Evolutionary conservation across 2,888 invertebrate species (phyloP), one percentile per base, ranked within the genome.

Genomic region (Dryocosmus kuriphilus): DNA sequence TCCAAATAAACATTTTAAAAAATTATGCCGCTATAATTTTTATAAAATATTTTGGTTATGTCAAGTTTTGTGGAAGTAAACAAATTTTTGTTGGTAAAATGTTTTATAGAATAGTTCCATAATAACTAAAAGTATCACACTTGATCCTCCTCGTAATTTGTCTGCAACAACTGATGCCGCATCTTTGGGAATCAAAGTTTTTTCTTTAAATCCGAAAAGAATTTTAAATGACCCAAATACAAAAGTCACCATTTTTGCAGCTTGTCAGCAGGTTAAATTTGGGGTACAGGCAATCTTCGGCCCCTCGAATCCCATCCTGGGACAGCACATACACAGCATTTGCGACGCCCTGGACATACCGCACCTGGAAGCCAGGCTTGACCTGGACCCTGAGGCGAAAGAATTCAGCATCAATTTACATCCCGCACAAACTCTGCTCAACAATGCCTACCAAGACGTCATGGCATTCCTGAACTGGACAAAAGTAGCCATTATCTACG

Each of bases 281-380:
- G 96, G 96, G 6, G 94, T 95, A 24, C 95, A 95, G 82, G 96
- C 96, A 9, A 93, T 97, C 77, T 96, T 96, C 89, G 96, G 96
- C 38, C 96, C 96, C n/a, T 94, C 95, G 22, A 95, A 96, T 88
- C 94, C 94, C n/a, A 91, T 94, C 74, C 92, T 96, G 75, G 95
- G 96, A 35, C 93, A 94, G 65, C 96, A 97, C 91, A 95, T 96
- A 57, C 96, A 96, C 90, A 96, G 96, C 74, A 95, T 96, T 86
- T 96, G 96, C 90, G 96, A 96, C 90, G 95, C 96, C 24, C 92
- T 96, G 81, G 96, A 96, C 90, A 95, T 97, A 86, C 96, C 96
- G 61, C 96, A 96, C 92, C 92, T 97, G 84, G 96, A 96, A 90
- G 94, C 95, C 76, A 93, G 95, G 82, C 92, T 95, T 83, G 94